Percentiles rank a stretch among this genome's conserved stretches.
Evolutionary conservation across 1,140 invertebrate species (phyloP).

Genomic region (Ptiloglossa arizonensis): DNA sequence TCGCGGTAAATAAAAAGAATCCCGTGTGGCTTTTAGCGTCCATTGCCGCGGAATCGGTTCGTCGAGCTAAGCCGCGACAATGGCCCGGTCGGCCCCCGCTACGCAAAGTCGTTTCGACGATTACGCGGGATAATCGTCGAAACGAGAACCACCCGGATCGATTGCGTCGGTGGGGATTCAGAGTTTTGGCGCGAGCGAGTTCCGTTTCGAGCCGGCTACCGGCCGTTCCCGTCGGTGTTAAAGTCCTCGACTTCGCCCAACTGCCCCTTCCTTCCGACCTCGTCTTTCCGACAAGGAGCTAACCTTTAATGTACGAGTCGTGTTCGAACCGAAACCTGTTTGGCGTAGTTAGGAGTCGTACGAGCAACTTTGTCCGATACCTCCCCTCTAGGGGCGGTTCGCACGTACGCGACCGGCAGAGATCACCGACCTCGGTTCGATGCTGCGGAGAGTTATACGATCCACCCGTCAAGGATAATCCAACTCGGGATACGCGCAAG

Average conservation of each 20-base stretch:
- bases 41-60: background rate
- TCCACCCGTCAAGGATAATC: slow-evolving; percentile 35
- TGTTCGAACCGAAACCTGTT: slow-evolving; percentile 76
- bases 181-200: slow-evolving; percentile 52
- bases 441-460: slow-evolving; percentile 56
- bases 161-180: slow-evolving; percentile 35
- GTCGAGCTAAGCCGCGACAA: background rate
- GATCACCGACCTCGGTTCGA: slow-evolving; percentile 60
- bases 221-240: slow-evolving; percentile 30
- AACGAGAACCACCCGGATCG: slow-evolving; percentile 1
- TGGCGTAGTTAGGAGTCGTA: slow-evolving; percentile 73
- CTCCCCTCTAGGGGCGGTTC: slow-evolving; percentile 24
- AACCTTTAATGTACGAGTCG: slow-evolving; percentile 78
- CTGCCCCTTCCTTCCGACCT: slow-evolving; percentile 4
- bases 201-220: slow-evolving; percentile 32
- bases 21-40: background rate
- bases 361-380: slow-evolving; percentile 61
- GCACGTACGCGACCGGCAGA: slow-evolving; percentile 32
- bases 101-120: background rate
- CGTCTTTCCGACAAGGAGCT: slow-evolving; percentile 58
- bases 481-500: slow-evolving; percentile 26
- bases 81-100: too few relatives aligned
- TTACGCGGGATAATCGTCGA: background rate
- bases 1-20: background rate
- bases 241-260: slow-evolving; percentile 47